Conservation (phyloP, 2,113 vertebrate genomes). For the Hipposideros armiger region DNA sequence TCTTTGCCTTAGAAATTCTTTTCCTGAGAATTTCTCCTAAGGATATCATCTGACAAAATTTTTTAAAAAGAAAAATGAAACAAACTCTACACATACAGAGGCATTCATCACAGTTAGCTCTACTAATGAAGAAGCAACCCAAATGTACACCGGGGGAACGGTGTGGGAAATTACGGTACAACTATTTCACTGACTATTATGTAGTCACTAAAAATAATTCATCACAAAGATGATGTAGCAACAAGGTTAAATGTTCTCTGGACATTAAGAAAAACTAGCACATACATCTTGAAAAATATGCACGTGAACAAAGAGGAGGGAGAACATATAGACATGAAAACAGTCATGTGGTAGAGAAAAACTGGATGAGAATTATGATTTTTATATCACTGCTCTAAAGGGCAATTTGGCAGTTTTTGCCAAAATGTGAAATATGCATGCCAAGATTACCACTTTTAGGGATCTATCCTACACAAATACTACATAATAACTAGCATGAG, state of each 20-base stretch:
- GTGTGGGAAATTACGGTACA: background rate
- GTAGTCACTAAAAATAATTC: background rate
- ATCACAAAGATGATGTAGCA: background rate
- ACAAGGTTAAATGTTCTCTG: background rate
- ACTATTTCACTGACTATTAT: background rate
- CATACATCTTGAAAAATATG: background rate
- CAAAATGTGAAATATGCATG: background rate
- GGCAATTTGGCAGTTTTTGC: background rate
- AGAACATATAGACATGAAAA: conserved; percentile 42
- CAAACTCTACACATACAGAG: background rate
- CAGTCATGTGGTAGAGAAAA: background rate
- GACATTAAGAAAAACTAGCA: conserved; percentile 29
- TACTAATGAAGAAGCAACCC: background rate
- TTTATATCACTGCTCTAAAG: background rate
- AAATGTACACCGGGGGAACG: background rate
- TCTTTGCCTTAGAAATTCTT: conserved; percentile 10
- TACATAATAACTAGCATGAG: background rate
- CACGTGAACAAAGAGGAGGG: background rate
- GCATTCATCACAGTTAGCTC: background rate
- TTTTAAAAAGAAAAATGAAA: background rate
- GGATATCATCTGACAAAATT: conserved; percentile 17
- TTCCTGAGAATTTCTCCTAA: conserved; percentile 20
- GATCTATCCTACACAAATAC: background rate
- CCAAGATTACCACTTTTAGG: background rate
- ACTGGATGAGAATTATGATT: background rate